These are phyloP conservation scores for Drosophila leontia DNA, from an alignment of 1,140 invertebrate species.

Conservation along the genomic window DNA sequence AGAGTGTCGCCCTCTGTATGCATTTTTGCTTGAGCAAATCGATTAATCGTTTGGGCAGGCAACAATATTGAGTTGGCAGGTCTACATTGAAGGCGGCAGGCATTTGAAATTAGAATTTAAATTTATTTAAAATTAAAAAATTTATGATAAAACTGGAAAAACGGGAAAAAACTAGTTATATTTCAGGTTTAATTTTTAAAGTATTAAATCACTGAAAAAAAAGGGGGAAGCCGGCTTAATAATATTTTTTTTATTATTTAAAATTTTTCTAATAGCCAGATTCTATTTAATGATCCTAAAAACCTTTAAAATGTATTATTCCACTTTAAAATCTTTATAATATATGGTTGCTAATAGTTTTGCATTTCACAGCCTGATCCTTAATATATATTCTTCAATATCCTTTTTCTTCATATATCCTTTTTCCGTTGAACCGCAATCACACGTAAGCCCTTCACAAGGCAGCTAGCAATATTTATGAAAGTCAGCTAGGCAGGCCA, in stretches of 20 bases:
- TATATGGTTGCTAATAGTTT: not conserved
- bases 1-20: not conserved
- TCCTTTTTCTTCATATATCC: not conserved
- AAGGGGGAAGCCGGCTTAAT: not conserved
- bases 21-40: not conserved
- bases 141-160: not conserved
- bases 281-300: too few species aligned
- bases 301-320: too few species aligned
- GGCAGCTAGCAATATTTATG: conserved; percentile 81
- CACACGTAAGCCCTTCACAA: conserved; percentile 84
- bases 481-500: conserved; percentile 72
- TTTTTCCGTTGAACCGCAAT: conserved; percentile 55
- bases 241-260: not conserved
- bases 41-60: conserved; percentile 8
- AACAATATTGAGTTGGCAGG: not conserved
- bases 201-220: not conserved
- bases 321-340: not conserved
- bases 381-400: not conserved
- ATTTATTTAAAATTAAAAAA: too few species aligned
- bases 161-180: too few species aligned
- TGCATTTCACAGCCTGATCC: too few species aligned
- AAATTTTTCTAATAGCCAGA: too few species aligned
- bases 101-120: conserved; percentile 11
- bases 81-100: not conserved
- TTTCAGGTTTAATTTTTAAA: not conserved